These are phyloP conservation scores for Ochlodes sylvanus DNA, from an alignment of 2,888 invertebrate genomes.

Conservation along the genomic window DNA sequence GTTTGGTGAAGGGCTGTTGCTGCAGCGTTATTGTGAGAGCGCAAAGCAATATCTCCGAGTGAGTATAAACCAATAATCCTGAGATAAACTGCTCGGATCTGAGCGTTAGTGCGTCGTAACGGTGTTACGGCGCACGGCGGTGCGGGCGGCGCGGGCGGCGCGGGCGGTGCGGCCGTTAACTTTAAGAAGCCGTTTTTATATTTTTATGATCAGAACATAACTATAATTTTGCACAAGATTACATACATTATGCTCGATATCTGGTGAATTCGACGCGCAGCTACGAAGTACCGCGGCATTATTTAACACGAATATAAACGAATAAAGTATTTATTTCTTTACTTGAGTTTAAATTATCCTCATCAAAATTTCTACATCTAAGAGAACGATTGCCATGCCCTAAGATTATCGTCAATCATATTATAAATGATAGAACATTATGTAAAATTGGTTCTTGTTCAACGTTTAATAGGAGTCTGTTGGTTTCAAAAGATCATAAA, in stretches of 20 bases:
- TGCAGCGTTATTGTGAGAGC: not conserved
- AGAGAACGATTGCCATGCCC: too few relatives aligned
- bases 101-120: slow-evolving; percentile 10
- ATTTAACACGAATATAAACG: too few relatives aligned
- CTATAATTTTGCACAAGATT: slow-evolving; percentile 6
- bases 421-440: too few relatives aligned
- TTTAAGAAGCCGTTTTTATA: slow-evolving; percentile 27
- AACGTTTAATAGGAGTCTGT: too few relatives aligned
- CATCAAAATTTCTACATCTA: too few relatives aligned
- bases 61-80: slow-evolving; percentile 24
- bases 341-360: too few relatives aligned
- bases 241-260: not conserved
- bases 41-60: not conserved
- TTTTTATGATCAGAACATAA: slow-evolving; percentile 13
- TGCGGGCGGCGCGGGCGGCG: not conserved
- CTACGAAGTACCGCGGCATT: too few relatives aligned
- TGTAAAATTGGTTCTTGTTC: too few relatives aligned
- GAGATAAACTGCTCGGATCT: slow-evolving; percentile 22
- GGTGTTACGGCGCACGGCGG: not conserved
- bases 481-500: too few relatives aligned
- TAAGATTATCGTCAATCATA: too few relatives aligned
- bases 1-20: too few relatives aligned
- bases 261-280: not conserved
- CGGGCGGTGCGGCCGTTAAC: slow-evolving; percentile 3
- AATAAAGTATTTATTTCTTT: too few relatives aligned